Base-by-base conservation (phyloP, 2,888 invertebrate genomes). In the Parapristionchus giblindavisi region DNA sequence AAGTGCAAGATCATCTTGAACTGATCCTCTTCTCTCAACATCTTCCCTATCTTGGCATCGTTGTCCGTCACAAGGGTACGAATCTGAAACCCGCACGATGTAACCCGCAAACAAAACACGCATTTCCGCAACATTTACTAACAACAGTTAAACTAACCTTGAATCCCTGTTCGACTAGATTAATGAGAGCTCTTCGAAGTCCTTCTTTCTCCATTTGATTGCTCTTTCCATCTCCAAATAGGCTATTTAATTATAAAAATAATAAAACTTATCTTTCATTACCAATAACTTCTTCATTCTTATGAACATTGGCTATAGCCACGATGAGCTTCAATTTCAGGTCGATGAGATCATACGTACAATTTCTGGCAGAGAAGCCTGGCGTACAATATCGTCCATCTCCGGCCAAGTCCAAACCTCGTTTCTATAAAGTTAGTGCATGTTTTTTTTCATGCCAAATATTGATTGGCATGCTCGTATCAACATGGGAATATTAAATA, bases 191-290 rank as follows among this genome's bases (percentile, higher is more conserved):
- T 24, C 17, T 1, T 27, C 40, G 29, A 6, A 38, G 38, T 38
- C 63, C 63, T 38, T 21, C 24, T 27, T 38, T 63, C 36, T 60
- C 60, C 60, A 32, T 60, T 60, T 36, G 17, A 48, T 3, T 4
- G 27, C 56, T n/a, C 56, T 27, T 2, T 27, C 21, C 4, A 21
- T 58, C n/a, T 63, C 38, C 29, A 14, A 38, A 63, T 1, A 32
- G 17, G 14, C 4, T 8, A 4, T 58, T 17, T 2, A n/a, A 17
- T 11, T 14, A 48, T 14, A 14, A 11, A 48, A 11, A 48, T 48
- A 48, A 48, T 48, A 48, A 14, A 11, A 14, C 48, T 48, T 14
- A 48, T 48, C 48, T 48, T 21, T 48, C 48, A 48, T 48, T 48
- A 48, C 48, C 48, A 48, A 48, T 48, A 11, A 14, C 48, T 21